Conservation (phyloP, 1,140 invertebrate species). For the Zaprionus ornatus region DNA sequence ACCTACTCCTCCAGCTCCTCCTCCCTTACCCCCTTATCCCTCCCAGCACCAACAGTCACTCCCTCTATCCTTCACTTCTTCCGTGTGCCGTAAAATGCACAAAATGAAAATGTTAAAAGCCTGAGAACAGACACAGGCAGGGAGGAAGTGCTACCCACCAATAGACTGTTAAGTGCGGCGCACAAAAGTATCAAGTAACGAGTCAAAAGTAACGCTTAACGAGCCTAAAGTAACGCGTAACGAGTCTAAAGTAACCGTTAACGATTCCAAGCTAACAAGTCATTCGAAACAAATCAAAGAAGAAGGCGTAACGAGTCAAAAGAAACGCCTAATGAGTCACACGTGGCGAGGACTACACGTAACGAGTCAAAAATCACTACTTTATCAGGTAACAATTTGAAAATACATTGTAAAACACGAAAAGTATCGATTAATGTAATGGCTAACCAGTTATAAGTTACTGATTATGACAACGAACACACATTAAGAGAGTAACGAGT, state of each 20-base stretch:
- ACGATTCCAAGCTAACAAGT: neutral
- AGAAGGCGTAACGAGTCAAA: neutral
- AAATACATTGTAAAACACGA: neutral
- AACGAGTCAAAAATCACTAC: neutral
- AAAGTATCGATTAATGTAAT: neutral
- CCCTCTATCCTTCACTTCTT: neutral
- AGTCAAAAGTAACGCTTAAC: neutral
- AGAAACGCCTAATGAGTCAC: neutral
- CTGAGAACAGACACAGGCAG: neutral
- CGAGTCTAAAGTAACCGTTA: neutral
- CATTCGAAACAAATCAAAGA: neutral
- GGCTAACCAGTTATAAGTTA: neutral
- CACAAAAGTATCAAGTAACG: neutral
- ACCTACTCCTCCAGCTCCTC: neutral
- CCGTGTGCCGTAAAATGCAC: conserved; percentile 43
- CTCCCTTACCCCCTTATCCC: too few relatives aligned
- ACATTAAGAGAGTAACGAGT: neutral
- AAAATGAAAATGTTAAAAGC: conserved; percentile 38
- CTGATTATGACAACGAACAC: neutral
- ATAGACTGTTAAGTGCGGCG: conserved; percentile 63
- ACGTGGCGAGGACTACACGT: neutral
- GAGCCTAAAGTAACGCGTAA: neutral
- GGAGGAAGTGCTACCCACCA: conserved; percentile 4
- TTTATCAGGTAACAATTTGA: neutral
- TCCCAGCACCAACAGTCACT: neutral